Conservation (phyloP, 2,888 invertebrate species). For the Nesidiocoris tenuis region DNA sequence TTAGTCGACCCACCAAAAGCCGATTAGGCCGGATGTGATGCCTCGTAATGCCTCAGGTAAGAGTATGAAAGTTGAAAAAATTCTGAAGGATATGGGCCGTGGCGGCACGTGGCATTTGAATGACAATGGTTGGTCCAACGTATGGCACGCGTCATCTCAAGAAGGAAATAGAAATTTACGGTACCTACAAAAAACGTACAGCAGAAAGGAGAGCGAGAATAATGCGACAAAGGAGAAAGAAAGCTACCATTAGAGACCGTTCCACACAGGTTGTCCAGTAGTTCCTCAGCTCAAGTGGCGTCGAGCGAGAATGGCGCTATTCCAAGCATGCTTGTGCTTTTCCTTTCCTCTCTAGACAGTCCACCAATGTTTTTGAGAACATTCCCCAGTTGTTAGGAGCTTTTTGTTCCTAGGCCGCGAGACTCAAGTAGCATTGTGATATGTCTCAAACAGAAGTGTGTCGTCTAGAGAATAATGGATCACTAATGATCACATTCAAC, state of each 20-base stretch:
- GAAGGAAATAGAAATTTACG: constrained; percentile 14
- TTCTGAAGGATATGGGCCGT: neutral
- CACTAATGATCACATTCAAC: constrained; percentile 28
- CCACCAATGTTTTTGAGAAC: neutral
- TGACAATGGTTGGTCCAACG: constrained; percentile 9
- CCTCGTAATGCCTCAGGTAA: neutral
- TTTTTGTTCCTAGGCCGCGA: neutral
- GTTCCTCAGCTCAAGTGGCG: neutral
- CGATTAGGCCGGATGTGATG: neutral
- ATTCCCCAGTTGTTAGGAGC: neutral
- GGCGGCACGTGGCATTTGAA: constrained; percentile 11
- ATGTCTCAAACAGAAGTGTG: too few species aligned
- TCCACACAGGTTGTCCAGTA: neutral
- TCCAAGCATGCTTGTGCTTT: neutral
- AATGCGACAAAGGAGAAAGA: constrained; percentile 10
- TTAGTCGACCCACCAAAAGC: neutral
- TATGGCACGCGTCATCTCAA: constrained; percentile 13
- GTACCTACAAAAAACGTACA: neutral
- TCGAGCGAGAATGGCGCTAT: neutral
- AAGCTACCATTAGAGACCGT: constrained; percentile 16
- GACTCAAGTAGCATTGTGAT: too few species aligned
- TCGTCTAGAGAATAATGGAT: neutral
- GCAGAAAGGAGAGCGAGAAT: neutral
- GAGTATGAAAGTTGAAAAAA: neutral
- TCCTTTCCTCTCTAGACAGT: neutral